Conservation (phyloP, 2,888 invertebrate genomes). For the Torymus tubicola region DNA sequence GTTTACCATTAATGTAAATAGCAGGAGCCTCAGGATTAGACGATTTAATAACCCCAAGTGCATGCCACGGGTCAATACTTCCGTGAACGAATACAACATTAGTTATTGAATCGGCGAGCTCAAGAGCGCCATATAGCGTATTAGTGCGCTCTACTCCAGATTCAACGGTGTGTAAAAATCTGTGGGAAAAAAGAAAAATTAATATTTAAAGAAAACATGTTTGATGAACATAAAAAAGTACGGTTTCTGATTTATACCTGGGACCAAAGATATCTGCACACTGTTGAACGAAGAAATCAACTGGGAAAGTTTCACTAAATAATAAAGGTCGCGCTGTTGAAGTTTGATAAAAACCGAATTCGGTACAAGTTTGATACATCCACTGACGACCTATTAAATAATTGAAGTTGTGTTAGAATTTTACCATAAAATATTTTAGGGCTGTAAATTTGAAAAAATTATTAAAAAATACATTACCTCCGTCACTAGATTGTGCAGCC, state of each 20-base stretch:
- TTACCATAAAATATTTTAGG: not conserved
- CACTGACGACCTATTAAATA: constrained; percentile 85
- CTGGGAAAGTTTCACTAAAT: constrained; percentile 87
- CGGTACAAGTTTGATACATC: constrained; percentile 96
- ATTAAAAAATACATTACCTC: constrained; percentile 77
- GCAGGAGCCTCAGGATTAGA: constrained; percentile 80
- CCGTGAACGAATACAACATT: constrained; percentile 93
- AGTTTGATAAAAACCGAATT: constrained; percentile 97
- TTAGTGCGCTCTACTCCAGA: constrained; percentile 85
- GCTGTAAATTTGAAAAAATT: constrained; percentile 16
- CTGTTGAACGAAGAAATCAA: constrained; percentile 87
- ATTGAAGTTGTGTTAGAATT: constrained; percentile 21
- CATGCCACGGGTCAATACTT: constrained; percentile 93
- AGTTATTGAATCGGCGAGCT: constrained; percentile 79
- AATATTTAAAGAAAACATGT: constrained; percentile 3
- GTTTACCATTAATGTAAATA: constrained; percentile 85
- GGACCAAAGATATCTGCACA: constrained; percentile 90
- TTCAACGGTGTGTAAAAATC: constrained; percentile 78
- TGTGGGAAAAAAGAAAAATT: constrained; percentile 10
- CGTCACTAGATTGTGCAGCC: constrained; percentile 79
- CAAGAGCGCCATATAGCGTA: constrained; percentile 86
- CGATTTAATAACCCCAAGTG: constrained; percentile 83
- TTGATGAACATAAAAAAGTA: constrained; percentile 1
- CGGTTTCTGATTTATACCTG: constrained; percentile 75
- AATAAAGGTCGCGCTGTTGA: constrained; percentile 82